A percentile compares a stretch with the other conserved stretches of the same genome.
Evolutionary conservation across 1,140 invertebrate genomes (phyloP).

Genomic region (Pseudomyrmex dendroicus): DNA sequence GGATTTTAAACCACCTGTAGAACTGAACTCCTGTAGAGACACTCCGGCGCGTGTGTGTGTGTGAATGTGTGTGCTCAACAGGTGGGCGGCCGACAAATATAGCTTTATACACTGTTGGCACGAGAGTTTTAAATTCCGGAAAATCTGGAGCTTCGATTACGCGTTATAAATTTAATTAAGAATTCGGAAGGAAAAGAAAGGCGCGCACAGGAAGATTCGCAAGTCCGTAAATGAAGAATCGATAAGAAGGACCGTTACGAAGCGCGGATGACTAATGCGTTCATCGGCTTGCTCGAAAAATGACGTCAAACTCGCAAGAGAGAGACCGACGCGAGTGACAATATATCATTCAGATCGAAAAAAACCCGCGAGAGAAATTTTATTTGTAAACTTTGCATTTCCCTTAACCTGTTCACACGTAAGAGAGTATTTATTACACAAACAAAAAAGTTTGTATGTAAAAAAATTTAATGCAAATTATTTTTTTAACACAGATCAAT

Average conservation of each 20-base stretch:
- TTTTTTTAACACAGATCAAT: too few species aligned
- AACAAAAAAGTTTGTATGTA: too few species aligned
- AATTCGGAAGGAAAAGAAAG: not conserved
- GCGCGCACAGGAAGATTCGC: conserved; percentile 13
- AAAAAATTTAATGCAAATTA: too few species aligned
- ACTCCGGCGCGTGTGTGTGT: too few species aligned
- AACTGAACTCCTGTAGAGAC: not conserved
- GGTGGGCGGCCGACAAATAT: conserved; percentile 62
- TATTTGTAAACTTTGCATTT: not conserved
- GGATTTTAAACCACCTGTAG: conserved; percentile 59
- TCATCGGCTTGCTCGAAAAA: conserved; percentile 78
- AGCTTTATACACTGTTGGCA: not conserved
- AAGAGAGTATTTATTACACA: too few species aligned
- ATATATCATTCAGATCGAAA: conserved; percentile 2
- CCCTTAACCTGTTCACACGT: not conserved
- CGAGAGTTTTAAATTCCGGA: conserved; percentile 32
- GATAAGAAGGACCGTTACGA: conserved; percentile 78
- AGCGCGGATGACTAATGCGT: conserved; percentile 80
- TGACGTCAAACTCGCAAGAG: conserved; percentile 80
- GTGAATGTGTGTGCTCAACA: conserved; percentile 60
- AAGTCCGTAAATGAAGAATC: conserved; percentile 40
- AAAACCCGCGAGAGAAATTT: conserved; percentile 10
- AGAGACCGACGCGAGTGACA: conserved; percentile 67
- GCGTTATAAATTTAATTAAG: not conserved
- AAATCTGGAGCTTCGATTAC: conserved; percentile 24